Conservation (phyloP, 2,888 invertebrate genomes). For the Pseudoips prasinana region DNA sequence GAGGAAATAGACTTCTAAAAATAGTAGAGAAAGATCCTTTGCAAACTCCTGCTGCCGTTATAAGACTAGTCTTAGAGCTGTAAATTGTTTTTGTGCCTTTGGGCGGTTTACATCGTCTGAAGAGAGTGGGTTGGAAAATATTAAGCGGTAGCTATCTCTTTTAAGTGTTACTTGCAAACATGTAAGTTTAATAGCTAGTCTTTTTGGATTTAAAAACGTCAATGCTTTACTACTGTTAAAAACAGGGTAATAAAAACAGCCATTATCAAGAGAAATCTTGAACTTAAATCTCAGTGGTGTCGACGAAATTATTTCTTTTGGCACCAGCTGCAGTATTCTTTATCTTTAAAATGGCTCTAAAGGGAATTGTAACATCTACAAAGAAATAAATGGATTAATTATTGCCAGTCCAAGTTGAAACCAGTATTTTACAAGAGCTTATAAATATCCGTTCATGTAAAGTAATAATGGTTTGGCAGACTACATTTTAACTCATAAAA, state of each 20-base stretch:
- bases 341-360: constrained; percentile 32
- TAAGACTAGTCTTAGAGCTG: constrained; percentile 62
- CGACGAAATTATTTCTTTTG: constrained; percentile 27
- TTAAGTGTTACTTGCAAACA: constrained; percentile 23
- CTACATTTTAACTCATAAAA: too few species aligned
- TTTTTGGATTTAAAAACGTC: constrained; percentile 5
- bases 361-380: constrained; percentile 26
- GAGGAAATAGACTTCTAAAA: constrained; percentile 64
- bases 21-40: constrained; percentile 51
- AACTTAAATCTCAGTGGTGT: constrained; percentile 25
- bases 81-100: constrained; percentile 76
- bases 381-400: too few species aligned
- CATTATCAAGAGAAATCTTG: constrained; percentile 17
- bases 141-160: constrained; percentile 34
- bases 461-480: constrained; percentile 11
- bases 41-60: constrained; percentile 45
- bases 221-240: too few species aligned
- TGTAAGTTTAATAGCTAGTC: constrained; percentile 9
- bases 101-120: constrained; percentile 54
- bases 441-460: too few species aligned
- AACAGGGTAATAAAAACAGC: too few species aligned
- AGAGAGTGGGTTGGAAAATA: constrained; percentile 30
- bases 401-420: too few species aligned
- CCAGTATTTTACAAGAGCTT: too few species aligned
- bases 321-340: constrained; percentile 41